Evolutionary conservation across 92 coral and sea anemone species (phyloP).

Genomic region (Umimayanthus chanpuru): DNA sequence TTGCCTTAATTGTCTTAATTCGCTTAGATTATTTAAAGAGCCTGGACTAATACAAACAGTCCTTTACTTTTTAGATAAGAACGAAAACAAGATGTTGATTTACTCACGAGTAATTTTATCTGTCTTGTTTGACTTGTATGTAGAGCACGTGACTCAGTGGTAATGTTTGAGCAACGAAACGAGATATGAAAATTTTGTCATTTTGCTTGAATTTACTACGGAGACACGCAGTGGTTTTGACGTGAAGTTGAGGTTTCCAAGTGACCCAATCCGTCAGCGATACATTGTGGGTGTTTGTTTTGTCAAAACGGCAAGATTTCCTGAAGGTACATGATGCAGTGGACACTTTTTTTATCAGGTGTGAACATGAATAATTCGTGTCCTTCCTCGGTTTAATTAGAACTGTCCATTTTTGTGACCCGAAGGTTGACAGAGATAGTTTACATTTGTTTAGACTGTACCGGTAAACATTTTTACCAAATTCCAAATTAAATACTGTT

Average conservation of each 20-base stretch:
- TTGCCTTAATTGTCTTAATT: neutral
- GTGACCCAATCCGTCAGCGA: neutral
- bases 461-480: too few relatives aligned
- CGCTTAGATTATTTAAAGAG: neutral
- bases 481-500: too few relatives aligned
- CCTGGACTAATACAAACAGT: neutral
- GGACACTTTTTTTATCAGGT: neutral
- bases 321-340: neutral
- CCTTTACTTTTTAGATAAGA: neutral
- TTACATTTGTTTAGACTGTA: neutral
- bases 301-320: neutral
- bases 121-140: too few relatives aligned
- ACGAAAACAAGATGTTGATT: neutral
- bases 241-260: neutral
- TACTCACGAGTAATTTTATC: neutral
- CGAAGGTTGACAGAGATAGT: too few relatives aligned
- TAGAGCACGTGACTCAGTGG: neutral
- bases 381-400: conserved; percentile 16
- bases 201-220: neutral
- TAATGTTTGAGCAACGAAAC: neutral
- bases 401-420: conserved; percentile 8
- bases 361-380: neutral
- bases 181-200: conserved; percentile 26
- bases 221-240: neutral
- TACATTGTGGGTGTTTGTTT: neutral